Percentiles rank a stretch among this genome's conserved stretches.
Conservation (phyloP, 2,888 invertebrate species). For the Orthosia cruda region DNA sequence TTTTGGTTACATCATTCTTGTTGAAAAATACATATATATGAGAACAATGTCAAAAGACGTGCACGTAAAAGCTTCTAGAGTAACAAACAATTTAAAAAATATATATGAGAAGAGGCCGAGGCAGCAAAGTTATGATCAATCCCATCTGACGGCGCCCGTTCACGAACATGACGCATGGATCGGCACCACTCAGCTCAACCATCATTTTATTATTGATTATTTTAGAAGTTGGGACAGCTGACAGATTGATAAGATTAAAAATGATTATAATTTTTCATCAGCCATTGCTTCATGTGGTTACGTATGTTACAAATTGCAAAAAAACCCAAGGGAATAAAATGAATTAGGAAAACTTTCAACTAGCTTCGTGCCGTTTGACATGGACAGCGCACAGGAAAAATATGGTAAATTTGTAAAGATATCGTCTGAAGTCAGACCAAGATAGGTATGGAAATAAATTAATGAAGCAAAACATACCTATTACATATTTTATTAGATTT, state of each 20-base stretch:
- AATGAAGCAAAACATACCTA: constrained; percentile 16
- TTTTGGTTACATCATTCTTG: too few relatives aligned
- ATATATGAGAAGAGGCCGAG: too few relatives aligned
- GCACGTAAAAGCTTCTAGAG: too few relatives aligned
- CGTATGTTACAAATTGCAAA: neutral
- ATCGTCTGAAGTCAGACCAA: neutral
- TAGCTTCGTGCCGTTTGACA: neutral
- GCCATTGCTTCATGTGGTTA: neutral
- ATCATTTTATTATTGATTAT: too few relatives aligned
- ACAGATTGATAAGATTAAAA: neutral
- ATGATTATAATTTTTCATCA: neutral
- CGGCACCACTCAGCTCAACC: too few relatives aligned
- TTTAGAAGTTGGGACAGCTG: constrained; percentile 14
- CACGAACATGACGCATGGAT: too few relatives aligned
- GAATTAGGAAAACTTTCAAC: neutral
- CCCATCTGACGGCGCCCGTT: too few relatives aligned
- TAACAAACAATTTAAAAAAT: too few relatives aligned
- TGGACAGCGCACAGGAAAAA: constrained; percentile 19
- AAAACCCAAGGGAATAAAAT: neutral
- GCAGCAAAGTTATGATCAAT: too few relatives aligned
- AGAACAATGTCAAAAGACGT: too few relatives aligned
- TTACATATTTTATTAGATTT: constrained; percentile 16
- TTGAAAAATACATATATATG: too few relatives aligned
- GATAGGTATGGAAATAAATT: neutral
- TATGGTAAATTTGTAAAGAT: neutral